A percentile compares a stretch with the other conserved stretches of the same genome.
phyloP scores from a whole-genome alignment of 2,888 invertebrate genomes.

The Lasioglossum lativentre region DNA sequence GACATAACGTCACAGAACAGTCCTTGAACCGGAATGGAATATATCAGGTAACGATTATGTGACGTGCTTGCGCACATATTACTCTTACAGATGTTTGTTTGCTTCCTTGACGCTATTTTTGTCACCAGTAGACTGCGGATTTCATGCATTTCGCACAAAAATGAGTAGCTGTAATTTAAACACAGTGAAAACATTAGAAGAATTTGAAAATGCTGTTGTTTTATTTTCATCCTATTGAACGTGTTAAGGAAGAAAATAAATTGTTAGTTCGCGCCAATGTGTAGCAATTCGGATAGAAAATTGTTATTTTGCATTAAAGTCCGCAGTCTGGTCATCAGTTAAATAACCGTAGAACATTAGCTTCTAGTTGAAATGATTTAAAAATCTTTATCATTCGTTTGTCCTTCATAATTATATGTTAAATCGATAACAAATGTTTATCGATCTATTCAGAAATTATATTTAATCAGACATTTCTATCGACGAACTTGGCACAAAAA shows the following conservation, averaged over 20 bases:
- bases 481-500: neutral
- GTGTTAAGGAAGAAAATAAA: too few species aligned
- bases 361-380: neutral
- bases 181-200: too few species aligned
- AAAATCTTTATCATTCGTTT: neutral
- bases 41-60: neutral
- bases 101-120: neutral
- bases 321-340: neutral
- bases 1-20: neutral
- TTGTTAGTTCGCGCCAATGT: too few species aligned
- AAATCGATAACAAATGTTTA: neutral
- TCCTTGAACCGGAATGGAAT: neutral
- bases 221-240: too few species aligned
- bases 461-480: neutral
- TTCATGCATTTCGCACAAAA: too few species aligned
- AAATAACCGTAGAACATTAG: neutral
- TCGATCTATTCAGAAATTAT: neutral
- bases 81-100: neutral
- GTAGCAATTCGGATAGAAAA: too few species aligned
- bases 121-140: neutral
- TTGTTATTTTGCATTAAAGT: too few species aligned
- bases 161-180: too few species aligned
- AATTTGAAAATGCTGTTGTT: too few species aligned
- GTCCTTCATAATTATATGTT: neutral
- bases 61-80: neutral